Evolutionary conservation across 2,797 vertebrate species (phyloP).

Genomic region (Clarias fuscus): DNA sequence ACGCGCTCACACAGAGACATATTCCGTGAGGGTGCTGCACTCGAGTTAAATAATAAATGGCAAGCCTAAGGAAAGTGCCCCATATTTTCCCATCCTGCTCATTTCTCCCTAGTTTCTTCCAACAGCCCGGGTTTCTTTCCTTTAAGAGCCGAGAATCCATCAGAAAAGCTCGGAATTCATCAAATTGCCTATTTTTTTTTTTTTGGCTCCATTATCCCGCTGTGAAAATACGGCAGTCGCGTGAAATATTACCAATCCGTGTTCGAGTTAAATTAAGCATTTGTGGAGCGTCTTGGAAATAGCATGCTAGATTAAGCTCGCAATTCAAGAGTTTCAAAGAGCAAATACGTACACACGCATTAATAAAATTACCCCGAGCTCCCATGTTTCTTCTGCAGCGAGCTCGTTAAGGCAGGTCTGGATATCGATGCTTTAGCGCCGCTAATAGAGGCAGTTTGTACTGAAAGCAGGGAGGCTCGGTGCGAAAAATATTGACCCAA

Average conservation of each 20-base stretch:
- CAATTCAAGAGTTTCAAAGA: slow-evolving; percentile 30
- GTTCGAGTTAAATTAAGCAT: slow-evolving; percentile 33
- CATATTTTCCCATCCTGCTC: slow-evolving; percentile 9
- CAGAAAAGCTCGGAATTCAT: slow-evolving; percentile 35
- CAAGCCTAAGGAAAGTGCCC: slow-evolving; percentile 28
- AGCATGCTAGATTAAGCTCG: slow-evolving; percentile 19
- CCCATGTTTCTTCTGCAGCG: slow-evolving; percentile 19
- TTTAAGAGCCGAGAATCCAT: slow-evolving; percentile 23
- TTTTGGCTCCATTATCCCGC: slow-evolving; percentile 44
- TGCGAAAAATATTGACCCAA: neutral
- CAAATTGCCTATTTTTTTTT: slow-evolving; percentile 40
- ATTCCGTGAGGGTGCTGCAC: slow-evolving; percentile 22
- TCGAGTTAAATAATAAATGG: slow-evolving; percentile 43
- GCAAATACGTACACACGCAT: neutral
- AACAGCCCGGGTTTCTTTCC: neutral
- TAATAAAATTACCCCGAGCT: slow-evolving; percentile 15
- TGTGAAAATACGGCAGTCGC: slow-evolving; percentile 19
- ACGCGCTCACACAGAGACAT: neutral
- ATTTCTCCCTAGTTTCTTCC: neutral
- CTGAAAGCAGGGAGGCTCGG: neutral
- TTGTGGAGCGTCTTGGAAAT: slow-evolving; percentile 28
- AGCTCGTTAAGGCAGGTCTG: slow-evolving; percentile 27
- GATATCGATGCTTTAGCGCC: slow-evolving; percentile 29
- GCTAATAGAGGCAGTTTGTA: slow-evolving; percentile 30
- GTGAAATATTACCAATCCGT: slow-evolving; percentile 35